phyloP scores from a whole-genome alignment of 1,140 invertebrate genomes.

The Brachionus paranguensis region DNA sequence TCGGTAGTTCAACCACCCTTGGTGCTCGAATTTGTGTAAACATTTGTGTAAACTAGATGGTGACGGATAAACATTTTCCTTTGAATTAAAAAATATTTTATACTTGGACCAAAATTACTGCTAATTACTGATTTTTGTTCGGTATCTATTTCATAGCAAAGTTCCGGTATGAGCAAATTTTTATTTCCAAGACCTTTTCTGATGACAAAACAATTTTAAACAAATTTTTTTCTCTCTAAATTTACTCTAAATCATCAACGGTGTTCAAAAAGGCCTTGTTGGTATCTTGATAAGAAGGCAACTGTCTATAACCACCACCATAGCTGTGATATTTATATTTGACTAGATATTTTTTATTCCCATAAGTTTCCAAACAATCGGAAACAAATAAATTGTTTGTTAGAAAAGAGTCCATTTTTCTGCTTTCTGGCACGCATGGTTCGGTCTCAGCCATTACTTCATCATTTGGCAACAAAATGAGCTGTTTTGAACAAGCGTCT shows the following conservation, averaged over 20 bases:
- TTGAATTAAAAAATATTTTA: neutral
- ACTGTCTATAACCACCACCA: neutral
- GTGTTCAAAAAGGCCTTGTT: neutral
- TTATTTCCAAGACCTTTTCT: neutral
- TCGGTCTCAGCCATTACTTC: neutral
- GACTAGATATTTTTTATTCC: neutral
- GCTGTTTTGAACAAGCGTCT: slow-evolving; percentile 15
- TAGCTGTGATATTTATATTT: neutral
- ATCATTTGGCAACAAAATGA: slow-evolving; percentile 16
- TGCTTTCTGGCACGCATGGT: neutral
- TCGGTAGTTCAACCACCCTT: slow-evolving; percentile 24
- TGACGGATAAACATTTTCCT: neutral
- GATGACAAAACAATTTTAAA: neutral
- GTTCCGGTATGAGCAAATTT: neutral
- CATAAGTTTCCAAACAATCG: slow-evolving; percentile 33
- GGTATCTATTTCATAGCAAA: neutral
- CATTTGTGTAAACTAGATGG: neutral
- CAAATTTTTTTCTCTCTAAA: neutral
- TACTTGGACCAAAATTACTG: too few species aligned
- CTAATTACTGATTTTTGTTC: neutral
- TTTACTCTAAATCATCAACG: neutral
- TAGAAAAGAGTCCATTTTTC: neutral
- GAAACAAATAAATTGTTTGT: slow-evolving; percentile 7
- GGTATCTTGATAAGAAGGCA: neutral
- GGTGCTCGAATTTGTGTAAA: neutral